phyloP scores from a whole-genome alignment of 2,113 vertebrate species.

The Dasypus novemcinctus region DNA sequence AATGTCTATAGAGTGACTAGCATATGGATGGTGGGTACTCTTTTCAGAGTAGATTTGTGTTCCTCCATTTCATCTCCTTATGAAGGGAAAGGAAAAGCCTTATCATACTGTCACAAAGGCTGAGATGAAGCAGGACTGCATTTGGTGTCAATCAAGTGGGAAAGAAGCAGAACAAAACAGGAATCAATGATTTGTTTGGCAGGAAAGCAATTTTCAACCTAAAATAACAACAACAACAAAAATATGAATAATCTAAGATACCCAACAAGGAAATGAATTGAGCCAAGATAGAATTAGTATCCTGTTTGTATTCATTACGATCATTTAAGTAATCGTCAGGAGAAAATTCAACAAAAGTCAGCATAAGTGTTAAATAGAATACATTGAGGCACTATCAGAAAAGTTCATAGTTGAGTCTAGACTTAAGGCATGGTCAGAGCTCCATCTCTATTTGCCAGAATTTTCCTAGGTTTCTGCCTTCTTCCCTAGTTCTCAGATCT shows the following conservation, averaged over 20 bases:
- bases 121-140: too few relatives aligned
- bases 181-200: too few relatives aligned
- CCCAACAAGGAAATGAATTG: not conserved
- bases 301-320: not conserved
- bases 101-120: too few relatives aligned
- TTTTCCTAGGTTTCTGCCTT: not conserved
- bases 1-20: too few relatives aligned
- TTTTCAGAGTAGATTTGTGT: too few relatives aligned
- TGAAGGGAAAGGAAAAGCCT: too few relatives aligned
- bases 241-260: not conserved
- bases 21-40: too few relatives aligned
- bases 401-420: not conserved
- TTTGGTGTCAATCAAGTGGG: too few relatives aligned
- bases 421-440: not conserved
- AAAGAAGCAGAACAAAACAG: too few relatives aligned
- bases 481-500: not conserved
- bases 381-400: not conserved
- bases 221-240: too few relatives aligned
- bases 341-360: not conserved
- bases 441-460: not conserved
- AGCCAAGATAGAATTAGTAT: not conserved
- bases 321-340: not conserved
- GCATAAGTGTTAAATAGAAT: not conserved
- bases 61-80: too few relatives aligned
- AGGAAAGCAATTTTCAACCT: too few relatives aligned